Base-by-base conservation (phyloP, 2,797 vertebrate species). In the Loris lydekkerianus region DNA sequence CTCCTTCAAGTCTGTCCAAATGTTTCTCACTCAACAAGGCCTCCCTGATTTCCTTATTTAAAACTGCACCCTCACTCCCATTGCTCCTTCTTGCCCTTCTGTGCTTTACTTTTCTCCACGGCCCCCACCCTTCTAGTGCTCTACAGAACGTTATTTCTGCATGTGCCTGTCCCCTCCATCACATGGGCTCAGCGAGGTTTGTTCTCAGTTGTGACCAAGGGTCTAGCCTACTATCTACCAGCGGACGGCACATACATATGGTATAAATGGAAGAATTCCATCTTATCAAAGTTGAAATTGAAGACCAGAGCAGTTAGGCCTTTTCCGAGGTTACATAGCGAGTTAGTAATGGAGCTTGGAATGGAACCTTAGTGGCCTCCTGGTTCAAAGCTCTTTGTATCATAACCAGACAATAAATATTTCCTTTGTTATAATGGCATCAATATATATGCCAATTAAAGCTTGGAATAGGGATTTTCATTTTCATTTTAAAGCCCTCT, bases 401-500 rank as follows among this genome's bases (percentile, higher is more conserved):
- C 37, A 13, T 82, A 89, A 78, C 56, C 25, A 82, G 69, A 61
- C 31, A 17, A 58, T 60, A 65, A 87, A 70, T 73, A 83, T 49
- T 93, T 85, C 31, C 60, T 92, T 88, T 76, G 80, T 84, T 67
- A 60, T 29, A 53, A 69, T n/a, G n/a, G 40, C 40, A 69, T 63
- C 46, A 49, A 56, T 83, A 67, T 63, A 56, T 63, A 46, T 88
- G 60, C 67, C 86, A 78, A 61, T 88, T 43, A 81, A 90, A 80
- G 27, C 61, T 53, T 86, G 46, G 61, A 58, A 80, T 58, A 75
- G 25, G 46, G 56, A 65, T 73, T 80, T 76, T 17, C 2, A 25
- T 93, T 94, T 89, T 89, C 7, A 46, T 67, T 77, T 86, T 63
- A 77, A 91, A 93, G 37, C 10, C 17, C 69, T 69, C 63, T 94